Evolutionary conservation across 2,113 vertebrate species (phyloP).

Genomic region (Loxodonta africana): DNA sequence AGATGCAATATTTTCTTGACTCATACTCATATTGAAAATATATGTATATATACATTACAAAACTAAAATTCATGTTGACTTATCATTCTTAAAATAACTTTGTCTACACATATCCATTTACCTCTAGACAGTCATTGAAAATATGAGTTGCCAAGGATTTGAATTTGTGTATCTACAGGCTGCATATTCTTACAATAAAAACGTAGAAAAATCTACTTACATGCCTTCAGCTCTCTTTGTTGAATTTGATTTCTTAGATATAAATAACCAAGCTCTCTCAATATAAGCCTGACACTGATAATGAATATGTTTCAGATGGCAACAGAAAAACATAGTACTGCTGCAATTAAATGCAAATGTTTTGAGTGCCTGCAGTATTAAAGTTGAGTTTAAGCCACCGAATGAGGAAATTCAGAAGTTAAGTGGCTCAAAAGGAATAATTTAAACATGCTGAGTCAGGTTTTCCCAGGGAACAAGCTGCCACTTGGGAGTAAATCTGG

Average conservation of each 20-base stretch:
- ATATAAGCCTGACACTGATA: constrained; percentile 74
- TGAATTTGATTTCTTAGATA: constrained; percentile 79
- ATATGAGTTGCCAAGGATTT: constrained; percentile 79
- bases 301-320: constrained; percentile 73
- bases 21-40: constrained; percentile 75
- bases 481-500: constrained; percentile 60
- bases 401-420: constrained; percentile 81
- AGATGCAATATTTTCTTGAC: constrained; percentile 81
- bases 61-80: constrained; percentile 82
- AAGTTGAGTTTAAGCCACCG: constrained; percentile 74
- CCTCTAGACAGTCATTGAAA: constrained; percentile 70
- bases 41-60: constrained; percentile 68
- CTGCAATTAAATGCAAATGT: constrained; percentile 83
- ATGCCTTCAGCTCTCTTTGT: constrained; percentile 71
- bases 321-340: constrained; percentile 76
- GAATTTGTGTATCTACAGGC: constrained; percentile 63
- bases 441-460: constrained; percentile 80
- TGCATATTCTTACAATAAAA: constrained; percentile 76
- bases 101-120: constrained; percentile 73
- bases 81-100: constrained; percentile 83
- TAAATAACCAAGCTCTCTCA: constrained; percentile 75
- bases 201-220: constrained; percentile 69
- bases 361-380: constrained; percentile 73
- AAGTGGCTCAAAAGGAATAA: constrained; percentile 80
- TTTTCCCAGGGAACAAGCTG: constrained; percentile 69